Evolutionary conservation across 2,113 vertebrate genomes (phyloP).

Genomic region (Lates calcarifer): DNA sequence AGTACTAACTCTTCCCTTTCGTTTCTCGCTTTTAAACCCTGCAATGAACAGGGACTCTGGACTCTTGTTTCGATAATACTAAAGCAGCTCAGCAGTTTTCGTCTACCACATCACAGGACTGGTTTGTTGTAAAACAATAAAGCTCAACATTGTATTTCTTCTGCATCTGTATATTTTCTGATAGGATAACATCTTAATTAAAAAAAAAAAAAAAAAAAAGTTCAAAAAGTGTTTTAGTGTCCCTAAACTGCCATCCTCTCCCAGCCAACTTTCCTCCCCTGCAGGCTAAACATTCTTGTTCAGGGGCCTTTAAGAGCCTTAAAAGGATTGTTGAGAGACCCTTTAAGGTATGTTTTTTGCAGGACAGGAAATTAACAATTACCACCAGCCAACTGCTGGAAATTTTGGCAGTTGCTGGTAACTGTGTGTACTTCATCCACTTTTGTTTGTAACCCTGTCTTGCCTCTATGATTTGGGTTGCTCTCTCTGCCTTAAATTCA

Average conservation of each 20-base stretch:
- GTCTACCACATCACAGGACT: not conserved
- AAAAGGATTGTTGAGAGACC: constrained; percentile 22
- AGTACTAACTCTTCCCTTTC: constrained; percentile 17
- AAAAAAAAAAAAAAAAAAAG: not conserved
- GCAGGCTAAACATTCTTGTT: constrained; percentile 38
- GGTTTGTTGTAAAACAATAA: constrained; percentile 10
- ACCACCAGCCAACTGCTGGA: constrained; percentile 16
- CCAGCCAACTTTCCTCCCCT: constrained; percentile 27
- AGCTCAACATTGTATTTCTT: not conserved
- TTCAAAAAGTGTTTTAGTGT: constrained; percentile 3
- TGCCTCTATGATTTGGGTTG: not conserved
- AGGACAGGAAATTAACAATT: constrained; percentile 42
- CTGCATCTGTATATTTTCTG: not conserved
- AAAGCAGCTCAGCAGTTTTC: constrained; percentile 26
- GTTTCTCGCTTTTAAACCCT: constrained; percentile 19
- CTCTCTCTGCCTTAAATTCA: not conserved
- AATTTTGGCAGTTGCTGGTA: not conserved
- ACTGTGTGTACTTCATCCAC: not conserved
- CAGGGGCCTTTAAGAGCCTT: constrained; percentile 34
- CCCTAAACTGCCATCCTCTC: not conserved
- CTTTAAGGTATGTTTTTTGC: constrained; percentile 8
- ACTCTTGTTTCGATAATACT: constrained; percentile 37
- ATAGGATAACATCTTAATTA: not conserved
- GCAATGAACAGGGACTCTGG: constrained; percentile 54
- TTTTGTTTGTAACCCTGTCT: constrained; percentile 6